A percentile compares a stretch with the other conserved stretches of the same genome.
phyloP scores from a whole-genome alignment of 2,113 vertebrate species.

The Mirza zaza region DNA sequence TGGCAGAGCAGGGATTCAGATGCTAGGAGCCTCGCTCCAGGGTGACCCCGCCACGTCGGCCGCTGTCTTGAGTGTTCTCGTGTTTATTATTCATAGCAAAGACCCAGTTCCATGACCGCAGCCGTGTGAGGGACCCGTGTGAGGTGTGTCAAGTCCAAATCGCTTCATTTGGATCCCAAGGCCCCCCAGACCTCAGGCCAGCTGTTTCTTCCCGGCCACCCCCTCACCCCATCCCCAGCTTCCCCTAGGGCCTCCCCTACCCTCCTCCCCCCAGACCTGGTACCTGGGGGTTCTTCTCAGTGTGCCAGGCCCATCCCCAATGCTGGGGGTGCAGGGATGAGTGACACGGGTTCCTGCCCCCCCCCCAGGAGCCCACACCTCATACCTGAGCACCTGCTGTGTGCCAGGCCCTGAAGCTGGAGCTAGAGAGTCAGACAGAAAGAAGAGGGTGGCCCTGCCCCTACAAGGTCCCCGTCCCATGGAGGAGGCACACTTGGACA shows the following conservation, averaged over 20 bases:
- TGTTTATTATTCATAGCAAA: not conserved
- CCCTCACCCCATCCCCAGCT: fast-evolving
- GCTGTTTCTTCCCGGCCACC: not conserved
- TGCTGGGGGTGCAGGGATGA: fast-evolving
- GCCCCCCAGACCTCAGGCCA: fast-evolving
- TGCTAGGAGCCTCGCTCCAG: not conserved
- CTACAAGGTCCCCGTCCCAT: fast-evolving
- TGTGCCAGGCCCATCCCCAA: no score
- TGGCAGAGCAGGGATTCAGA: not conserved
- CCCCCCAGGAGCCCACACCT: fast-evolving
- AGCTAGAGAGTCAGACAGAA: not conserved
- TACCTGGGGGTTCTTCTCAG: not conserved
- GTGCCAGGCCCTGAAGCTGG: not conserved
- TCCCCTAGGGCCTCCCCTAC: not conserved
- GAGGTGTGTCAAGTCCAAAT: not conserved
- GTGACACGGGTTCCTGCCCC: not conserved
- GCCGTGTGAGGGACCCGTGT: fast-evolving
- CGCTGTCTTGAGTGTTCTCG: no score
- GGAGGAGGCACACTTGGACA: not conserved
- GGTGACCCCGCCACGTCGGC: not conserved
- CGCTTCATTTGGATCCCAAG: not conserved
- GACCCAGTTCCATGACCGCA: no score
- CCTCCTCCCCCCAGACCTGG: not conserved
- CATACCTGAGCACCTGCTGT: not conserved
- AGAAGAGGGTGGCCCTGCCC: fast-evolving